Conservation (phyloP, 2,797 vertebrate genomes). For the Sebastes minor region DNA sequence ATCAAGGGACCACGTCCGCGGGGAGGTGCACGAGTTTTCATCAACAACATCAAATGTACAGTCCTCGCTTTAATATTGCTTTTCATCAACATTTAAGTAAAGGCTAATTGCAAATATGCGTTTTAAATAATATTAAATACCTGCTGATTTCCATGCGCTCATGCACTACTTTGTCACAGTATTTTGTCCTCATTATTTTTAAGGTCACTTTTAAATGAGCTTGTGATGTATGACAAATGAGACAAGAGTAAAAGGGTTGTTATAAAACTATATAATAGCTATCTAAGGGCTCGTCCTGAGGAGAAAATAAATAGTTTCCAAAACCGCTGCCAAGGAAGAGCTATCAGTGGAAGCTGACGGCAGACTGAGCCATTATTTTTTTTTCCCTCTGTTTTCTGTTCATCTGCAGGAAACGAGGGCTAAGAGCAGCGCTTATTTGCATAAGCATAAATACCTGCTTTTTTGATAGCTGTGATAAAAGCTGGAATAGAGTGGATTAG, state of each 20-base stretch:
- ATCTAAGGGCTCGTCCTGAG: constrained; percentile 51
- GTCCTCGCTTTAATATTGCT: constrained; percentile 34
- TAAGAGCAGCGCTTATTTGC: constrained; percentile 64
- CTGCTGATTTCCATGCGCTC: constrained; percentile 29
- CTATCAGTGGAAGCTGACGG: constrained; percentile 55
- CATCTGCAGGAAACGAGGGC: constrained; percentile 47
- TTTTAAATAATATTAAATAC: constrained; percentile 32
- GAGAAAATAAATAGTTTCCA: constrained; percentile 67
- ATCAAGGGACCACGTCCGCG: constrained; percentile 50
- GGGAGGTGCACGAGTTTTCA: constrained; percentile 52
- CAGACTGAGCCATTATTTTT: constrained; percentile 46
- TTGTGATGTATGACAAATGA: constrained; percentile 62
- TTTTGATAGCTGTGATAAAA: constrained; percentile 73
- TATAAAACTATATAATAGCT: constrained; percentile 63
- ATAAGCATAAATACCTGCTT: constrained; percentile 73
- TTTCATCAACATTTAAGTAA: constrained; percentile 45
- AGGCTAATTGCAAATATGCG: not conserved
- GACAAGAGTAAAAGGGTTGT: constrained; percentile 50
- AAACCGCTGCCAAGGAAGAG: constrained; percentile 59
- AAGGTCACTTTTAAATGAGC: constrained; percentile 64
- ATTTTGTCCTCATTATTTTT: constrained; percentile 57
- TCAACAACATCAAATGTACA: constrained; percentile 63
- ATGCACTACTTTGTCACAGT: constrained; percentile 18
- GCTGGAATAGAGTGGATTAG: constrained; percentile 66
- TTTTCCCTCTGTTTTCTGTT: constrained; percentile 44